phyloP scores from a whole-genome alignment of 2,797 vertebrate genomes.

The Sebastolobus altivelis region DNA sequence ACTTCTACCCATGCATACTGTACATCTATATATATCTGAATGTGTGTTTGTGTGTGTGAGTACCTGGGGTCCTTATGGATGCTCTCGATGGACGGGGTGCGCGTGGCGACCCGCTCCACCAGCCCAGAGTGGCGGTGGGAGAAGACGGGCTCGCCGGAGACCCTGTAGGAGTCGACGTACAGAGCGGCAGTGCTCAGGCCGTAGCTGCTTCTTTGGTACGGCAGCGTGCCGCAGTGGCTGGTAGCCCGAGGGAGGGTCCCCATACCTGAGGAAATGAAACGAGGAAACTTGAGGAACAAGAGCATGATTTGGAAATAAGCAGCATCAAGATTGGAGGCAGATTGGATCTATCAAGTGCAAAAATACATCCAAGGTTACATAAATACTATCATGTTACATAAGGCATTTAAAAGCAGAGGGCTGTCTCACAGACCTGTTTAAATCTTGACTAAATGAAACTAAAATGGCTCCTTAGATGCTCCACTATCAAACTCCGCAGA shows the following conservation, averaged over 20 bases:
- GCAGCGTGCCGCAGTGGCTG: conserved; percentile 94
- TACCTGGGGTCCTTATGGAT: conserved; percentile 98
- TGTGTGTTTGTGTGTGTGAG: conserved; percentile 57
- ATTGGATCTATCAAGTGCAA: background rate
- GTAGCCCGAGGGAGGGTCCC: conserved; percentile 93
- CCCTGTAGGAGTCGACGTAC: conserved; percentile 91
- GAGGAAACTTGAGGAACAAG: accelerated
- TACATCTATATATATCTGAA: background rate
- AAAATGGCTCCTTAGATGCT: conserved; percentile 46
- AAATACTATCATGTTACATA: background rate
- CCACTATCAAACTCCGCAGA: conserved; percentile 37
- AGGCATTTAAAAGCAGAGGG: conserved; percentile 18
- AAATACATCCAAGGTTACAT: conserved; percentile 17
- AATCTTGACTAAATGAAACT: conserved; percentile 47
- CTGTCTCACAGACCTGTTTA: conserved; percentile 26
- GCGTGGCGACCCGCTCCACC: conserved; percentile 89
- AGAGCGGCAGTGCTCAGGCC: conserved; percentile 89
- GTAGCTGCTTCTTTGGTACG: conserved; percentile 95
- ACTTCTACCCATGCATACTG: background rate
- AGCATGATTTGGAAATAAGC: no score
- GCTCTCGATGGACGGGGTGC: conserved; percentile 96
- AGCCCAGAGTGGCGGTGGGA: conserved; percentile 84
- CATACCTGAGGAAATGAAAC: conserved; percentile 81
- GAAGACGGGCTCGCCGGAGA: conserved; percentile 86
- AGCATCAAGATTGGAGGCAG: background rate